These are phyloP conservation scores for Microctonus aethiopoides DNA, from an alignment of 2,888 invertebrate species.

Conservation along the genomic window DNA sequence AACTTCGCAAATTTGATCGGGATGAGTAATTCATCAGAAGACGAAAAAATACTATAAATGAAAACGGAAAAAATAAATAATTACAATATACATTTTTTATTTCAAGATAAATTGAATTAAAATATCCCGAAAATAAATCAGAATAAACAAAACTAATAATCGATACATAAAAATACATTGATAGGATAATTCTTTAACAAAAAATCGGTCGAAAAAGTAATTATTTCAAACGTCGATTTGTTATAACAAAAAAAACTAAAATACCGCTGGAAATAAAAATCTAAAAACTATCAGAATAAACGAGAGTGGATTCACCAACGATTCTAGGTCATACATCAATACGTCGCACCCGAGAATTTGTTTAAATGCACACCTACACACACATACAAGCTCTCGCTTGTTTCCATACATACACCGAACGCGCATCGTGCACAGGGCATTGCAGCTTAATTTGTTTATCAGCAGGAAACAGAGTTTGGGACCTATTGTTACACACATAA, in stretches of 20 bases:
- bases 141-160: too few species aligned
- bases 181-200: too few species aligned
- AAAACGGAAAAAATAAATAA: too few species aligned
- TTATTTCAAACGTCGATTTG: not conserved
- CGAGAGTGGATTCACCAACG: slow-evolving; percentile 24
- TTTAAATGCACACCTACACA: slow-evolving; percentile 2
- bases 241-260: not conserved
- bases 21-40: too few species aligned
- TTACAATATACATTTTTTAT: too few species aligned
- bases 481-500: too few species aligned
- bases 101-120: too few species aligned
- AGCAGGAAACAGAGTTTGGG: slow-evolving; percentile 44
- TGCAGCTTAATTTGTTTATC: slow-evolving; percentile 65
- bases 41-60: too few species aligned
- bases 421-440: not conserved
- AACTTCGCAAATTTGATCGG: slow-evolving; percentile 77
- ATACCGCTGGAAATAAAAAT: not conserved
- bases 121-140: too few species aligned
- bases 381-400: too few species aligned
- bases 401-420: not conserved
- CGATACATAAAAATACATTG: too few species aligned
- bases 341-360: not conserved
- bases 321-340: slow-evolving; percentile 23
- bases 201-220: too few species aligned
- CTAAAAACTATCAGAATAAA: slow-evolving; percentile 4